phyloP scores from a whole-genome alignment of 2,888 invertebrate species.

The Acanthopleura granulata region DNA sequence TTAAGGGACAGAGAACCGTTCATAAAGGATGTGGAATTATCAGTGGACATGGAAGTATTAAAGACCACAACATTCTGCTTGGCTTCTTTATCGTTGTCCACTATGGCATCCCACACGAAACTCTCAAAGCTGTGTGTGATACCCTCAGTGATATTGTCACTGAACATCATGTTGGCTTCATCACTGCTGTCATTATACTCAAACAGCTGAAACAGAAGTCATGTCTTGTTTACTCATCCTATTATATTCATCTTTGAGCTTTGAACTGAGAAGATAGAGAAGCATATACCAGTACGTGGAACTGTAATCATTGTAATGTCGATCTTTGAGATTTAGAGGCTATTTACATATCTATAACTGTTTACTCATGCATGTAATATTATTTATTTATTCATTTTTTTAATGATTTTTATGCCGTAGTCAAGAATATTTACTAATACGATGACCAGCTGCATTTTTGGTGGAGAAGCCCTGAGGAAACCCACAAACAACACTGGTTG shows the following conservation, averaged over 20 bases:
- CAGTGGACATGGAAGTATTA: background rate
- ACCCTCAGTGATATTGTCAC: background rate
- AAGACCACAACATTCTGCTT: background rate
- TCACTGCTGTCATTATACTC: conserved; percentile 60
- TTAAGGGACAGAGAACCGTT: conserved; percentile 28
- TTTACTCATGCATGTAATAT: no score
- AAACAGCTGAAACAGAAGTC: conserved; percentile 40
- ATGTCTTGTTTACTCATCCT: background rate
- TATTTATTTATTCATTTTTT: no score
- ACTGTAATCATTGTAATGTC: no score
- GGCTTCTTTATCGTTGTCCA: background rate
- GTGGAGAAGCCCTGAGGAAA: no score
- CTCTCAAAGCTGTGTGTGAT: background rate
- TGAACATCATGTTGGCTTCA: conserved; percentile 38
- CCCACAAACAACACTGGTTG: no score
- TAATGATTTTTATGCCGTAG: no score
- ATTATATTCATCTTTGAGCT: background rate
- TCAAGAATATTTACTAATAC: no score
- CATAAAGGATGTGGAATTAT: background rate
- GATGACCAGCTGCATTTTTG: no score
- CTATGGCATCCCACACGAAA: background rate
- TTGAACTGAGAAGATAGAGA: background rate
- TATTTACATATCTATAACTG: no score
- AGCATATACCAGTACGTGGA: no score
- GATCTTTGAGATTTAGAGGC: no score